Base-by-base conservation (phyloP, 2,888 invertebrate genomes). In the Teleiodes luculella region DNA sequence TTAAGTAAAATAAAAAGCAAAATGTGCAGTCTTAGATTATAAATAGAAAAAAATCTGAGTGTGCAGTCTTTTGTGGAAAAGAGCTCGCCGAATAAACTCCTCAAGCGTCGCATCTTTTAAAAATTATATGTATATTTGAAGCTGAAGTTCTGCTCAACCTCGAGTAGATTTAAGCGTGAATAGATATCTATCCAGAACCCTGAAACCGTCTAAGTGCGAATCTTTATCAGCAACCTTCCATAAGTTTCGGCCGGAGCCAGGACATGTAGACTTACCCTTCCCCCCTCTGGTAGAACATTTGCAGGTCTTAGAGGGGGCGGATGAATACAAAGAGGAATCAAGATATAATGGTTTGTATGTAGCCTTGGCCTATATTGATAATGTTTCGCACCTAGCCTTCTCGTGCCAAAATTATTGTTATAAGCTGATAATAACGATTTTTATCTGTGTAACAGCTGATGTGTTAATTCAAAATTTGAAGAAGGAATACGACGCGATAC, bases 291-390 rank as follows among this genome's bases (percentile, higher is more conserved):
- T n/a, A 4, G 35, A 35, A 35, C 35, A 35, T n/a, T 35, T 11
- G n/a, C n/a, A 35, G n/a, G n/a, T n/a, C n/a, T n/a, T n/a, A 35
- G 37, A 2, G 37, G 13, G 13, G 13, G 13, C 3, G 14, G 14
- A 3, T 14, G 14, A 14, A 37, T 13, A 14, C 8, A 11, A 1
- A 18, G 11, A 24, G 1, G n/a, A 83, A 73, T 74, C 81, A 70
- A 58, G 65, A 61, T 66, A 64, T 39, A 59, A 59, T 76, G 78
- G 83, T 61, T 16, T 14, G 53, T 28, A 31, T 14, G 14, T 64
- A 76, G 77, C 86, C 86, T 86, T 86, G 86, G 81, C 85, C 85
- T 66, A 85, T 65, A 78, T 83, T 72, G 82, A 82, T 84, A 80
- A 66, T 68, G 66, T 67, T 60, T 59, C 67, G 59, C 71, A 68